phyloP scores from a whole-genome alignment of 2,113 vertebrate species.

The Peromyscus polionotus region DNA sequence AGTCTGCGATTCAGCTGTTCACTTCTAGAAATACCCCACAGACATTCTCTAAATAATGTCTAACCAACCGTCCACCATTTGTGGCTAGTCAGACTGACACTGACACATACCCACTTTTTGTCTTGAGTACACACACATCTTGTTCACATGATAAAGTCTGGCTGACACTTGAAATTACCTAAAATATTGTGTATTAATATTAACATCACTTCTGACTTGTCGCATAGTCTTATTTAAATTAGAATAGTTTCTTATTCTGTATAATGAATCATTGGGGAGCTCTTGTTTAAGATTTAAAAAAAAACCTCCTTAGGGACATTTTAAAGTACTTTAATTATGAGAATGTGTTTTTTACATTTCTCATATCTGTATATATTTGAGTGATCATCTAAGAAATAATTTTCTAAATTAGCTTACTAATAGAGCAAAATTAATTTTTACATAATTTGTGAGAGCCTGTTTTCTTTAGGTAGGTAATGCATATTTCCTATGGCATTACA shows the following conservation, averaged over 20 bases:
- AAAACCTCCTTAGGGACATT: neutral
- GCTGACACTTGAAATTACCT: slow-evolving; percentile 44
- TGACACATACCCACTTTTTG: slow-evolving; percentile 20
- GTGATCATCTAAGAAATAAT: slow-evolving; percentile 16
- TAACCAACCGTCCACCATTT: neutral
- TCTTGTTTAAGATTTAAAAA: slow-evolving; percentile 53
- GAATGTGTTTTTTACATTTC: slow-evolving; percentile 27
- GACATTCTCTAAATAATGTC: neutral
- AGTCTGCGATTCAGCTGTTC: neutral
- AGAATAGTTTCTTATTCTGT: slow-evolving; percentile 11
- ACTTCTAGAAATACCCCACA: neutral
- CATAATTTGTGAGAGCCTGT: neutral
- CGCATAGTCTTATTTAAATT: neutral
- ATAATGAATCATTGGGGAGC: neutral
- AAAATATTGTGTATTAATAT: neutral
- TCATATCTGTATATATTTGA: slow-evolving; percentile 33
- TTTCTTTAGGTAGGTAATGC: neutral
- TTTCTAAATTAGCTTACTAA: neutral
- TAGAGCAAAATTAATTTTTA: slow-evolving; percentile 29
- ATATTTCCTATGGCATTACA: neutral
- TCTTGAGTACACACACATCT: neutral
- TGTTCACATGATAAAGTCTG: neutral
- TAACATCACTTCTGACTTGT: neutral
- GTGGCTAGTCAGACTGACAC: neutral
- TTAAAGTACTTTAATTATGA: slow-evolving; percentile 39